Evolutionary conservation across 1,140 invertebrate species (phyloP), one percentile per base, ranked within the genome.

Genomic region (Cyrtorhinus lividipennis): DNA sequence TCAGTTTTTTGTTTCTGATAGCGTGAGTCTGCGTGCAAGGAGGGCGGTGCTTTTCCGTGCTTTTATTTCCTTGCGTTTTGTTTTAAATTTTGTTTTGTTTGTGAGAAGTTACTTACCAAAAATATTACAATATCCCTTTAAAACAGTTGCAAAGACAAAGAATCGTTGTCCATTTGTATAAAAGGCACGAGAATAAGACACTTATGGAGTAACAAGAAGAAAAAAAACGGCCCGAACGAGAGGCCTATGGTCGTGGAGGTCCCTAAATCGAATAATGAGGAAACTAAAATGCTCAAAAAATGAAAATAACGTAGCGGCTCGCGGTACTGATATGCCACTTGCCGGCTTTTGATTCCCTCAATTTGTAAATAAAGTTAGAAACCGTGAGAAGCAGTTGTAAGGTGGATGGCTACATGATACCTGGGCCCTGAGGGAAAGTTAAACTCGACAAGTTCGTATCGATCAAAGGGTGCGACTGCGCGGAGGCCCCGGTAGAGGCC

Each of bases 351-450:
- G 48, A 53, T 53, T 53, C 20, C 48, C 18, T 53, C 48, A 53
- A 53, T 53, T 53, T 44, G 38, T 38, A 53, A 53, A 53, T 53
- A 15, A 53, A 53, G 10, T 53, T 53, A 53, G 38, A n/a, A 53
- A 53, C 48, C 20, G 48, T 15, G 48, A 53, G 48, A 53, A 53
- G 48, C 48, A 15, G 48, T 53, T 53, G 48, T 10, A 20, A 53
- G 48, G 48, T 53, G 48, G 48, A 53, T 53, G 48, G 48, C 48
- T 53, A 53, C 48, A 53, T 53, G 48, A 53, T 53, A 53, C 48
- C 48, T 53, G 48, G 48, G 48, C 48, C n/a, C n/a, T n/a, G n/a
- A n/a, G n/a, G n/a, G n/a, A n/a, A n/a, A n/a, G n/a, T n/a, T n/a
- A n/a, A n/a, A n/a, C n/a, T n/a, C n/a, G n/a, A n/a, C n/a, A n/a